Evolutionary conservation across 2,888 invertebrate species (phyloP).

Genomic region (Drosophila fulvimacula): DNA sequence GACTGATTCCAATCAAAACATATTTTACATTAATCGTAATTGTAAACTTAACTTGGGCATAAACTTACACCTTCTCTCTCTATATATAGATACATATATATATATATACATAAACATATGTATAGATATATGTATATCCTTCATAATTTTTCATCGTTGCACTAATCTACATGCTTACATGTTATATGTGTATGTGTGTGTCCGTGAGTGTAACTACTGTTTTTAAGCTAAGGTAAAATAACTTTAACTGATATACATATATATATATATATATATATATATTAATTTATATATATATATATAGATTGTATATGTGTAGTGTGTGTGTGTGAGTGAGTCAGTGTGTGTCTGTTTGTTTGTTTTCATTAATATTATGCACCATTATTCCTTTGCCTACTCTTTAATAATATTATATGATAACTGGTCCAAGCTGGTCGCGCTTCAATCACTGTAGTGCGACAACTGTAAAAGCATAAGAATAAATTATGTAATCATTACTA

Average conservation of each 20-base stretch:
- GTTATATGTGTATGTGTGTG: slow-evolving; percentile 14
- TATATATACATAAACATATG: slow-evolving; percentile 10
- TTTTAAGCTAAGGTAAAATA: slow-evolving; percentile 54
- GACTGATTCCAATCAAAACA: slow-evolving; percentile 45
- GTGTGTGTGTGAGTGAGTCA: slow-evolving; percentile 24
- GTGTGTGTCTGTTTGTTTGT: slow-evolving; percentile 24
- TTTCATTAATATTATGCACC: slow-evolving; percentile 68
- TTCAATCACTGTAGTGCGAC: slow-evolving; percentile 37
- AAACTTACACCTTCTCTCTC: slow-evolving; percentile 26
- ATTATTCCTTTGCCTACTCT: slow-evolving; percentile 75
- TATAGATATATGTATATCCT: slow-evolving; percentile 1
- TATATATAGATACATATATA: slow-evolving; percentile 15
- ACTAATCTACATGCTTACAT: slow-evolving; percentile 46
- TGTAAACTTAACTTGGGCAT: slow-evolving; percentile 71
- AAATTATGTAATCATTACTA: background rate
- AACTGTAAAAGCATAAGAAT: slow-evolving; percentile 18
- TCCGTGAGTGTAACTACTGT: slow-evolving; percentile 22
- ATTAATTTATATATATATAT: slow-evolving; percentile 30
- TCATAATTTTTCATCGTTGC: slow-evolving; percentile 30
- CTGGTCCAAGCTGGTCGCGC: slow-evolving; percentile 72
- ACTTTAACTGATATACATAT: slow-evolving; percentile 54
- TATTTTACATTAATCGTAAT: slow-evolving; percentile 56
- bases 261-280: slow-evolving; percentile 9
- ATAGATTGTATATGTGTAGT: slow-evolving; percentile 3
- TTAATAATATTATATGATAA: slow-evolving; percentile 70